Evolutionary conservation across 2,888 invertebrate genomes (phyloP), one percentile per base, ranked within the genome.

Genomic region (Rhingia campestris): DNA sequence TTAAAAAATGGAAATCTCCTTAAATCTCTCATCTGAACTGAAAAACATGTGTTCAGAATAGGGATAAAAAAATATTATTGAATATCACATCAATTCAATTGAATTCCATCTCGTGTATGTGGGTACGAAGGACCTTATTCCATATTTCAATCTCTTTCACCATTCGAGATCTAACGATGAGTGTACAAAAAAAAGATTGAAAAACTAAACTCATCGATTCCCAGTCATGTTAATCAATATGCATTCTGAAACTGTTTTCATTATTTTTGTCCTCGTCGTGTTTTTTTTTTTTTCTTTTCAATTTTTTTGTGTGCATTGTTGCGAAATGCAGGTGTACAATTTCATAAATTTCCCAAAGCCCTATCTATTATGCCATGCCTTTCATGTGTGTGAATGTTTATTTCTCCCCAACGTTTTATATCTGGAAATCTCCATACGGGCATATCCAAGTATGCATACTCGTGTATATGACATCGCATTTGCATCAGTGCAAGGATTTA

Each of bases 321-420:
- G 22, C 32, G 54, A 63, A 43, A 58, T 61, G 14, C 79, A 80
- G 79, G 66, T 80, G 73, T 53, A 61, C 67, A 73, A 41, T 54
- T 67, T 80, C 54, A 80, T 73, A 79, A 80, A 80, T 73, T 73
- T 80, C 79, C 79, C 79, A 80, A 79, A 67, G 66, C 61, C 22
- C 22, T 61, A 66, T 54, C 54, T 45, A 59, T 45, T 72, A 37
- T 10, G 22, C 22, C 47, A 49, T 77, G 58, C 39, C 35, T 45
- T 79, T 51, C 67, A 33, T 53, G 39, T 32, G 41, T 32, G 10
- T 66, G 66, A 51, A 72, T 58, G 49, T 41, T 51, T 56, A 37
- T 59, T 72, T 22, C 32, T 37, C 32, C 22, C 47, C 33, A 49
- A 39, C 37, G 33, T 47, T 10, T 69, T 35, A 35, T 39, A 56